phyloP scores from a whole-genome alignment of 2,113 vertebrate species.

The Phalacrocorax aristotelis region DNA sequence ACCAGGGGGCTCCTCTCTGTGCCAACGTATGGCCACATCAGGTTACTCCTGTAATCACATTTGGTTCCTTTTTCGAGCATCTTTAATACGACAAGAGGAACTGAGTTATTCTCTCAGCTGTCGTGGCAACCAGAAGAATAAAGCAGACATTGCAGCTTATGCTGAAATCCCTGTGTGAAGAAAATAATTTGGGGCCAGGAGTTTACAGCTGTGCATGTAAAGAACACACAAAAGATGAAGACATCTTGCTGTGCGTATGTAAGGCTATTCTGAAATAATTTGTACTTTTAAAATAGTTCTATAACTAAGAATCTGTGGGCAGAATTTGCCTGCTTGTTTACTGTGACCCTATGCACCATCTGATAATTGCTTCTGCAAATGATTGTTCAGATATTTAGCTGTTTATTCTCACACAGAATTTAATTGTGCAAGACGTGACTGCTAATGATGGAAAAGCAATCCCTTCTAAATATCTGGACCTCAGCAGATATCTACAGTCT shows the following conservation, averaged over 20 bases:
- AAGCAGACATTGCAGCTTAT: not conserved
- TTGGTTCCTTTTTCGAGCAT: conserved; percentile 8
- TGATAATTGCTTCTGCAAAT: not conserved
- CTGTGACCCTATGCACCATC: not conserved
- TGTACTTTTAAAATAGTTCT: not conserved
- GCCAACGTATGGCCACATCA: not conserved
- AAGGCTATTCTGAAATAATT: not conserved
- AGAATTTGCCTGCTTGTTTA: not conserved
- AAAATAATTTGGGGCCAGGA: not conserved
- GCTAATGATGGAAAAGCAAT: not conserved
- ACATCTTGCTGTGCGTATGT: not conserved
- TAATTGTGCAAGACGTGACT: not conserved
- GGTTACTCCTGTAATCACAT: not conserved
- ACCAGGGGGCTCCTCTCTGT: not conserved
- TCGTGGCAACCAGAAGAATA: not conserved
- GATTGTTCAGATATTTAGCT: not conserved
- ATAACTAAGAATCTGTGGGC: not conserved
- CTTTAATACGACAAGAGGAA: conserved; percentile 49
- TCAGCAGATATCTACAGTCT: not conserved
- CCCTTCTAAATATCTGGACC: not conserved
- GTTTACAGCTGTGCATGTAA: not conserved
- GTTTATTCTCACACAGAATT: not conserved
- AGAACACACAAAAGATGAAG: not conserved
- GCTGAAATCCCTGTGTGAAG: not conserved
- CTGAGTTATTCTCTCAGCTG: not conserved